These are phyloP conservation scores for western clawed frog (Xenopus tropicalis) DNA, from an alignment of 2,113 vertebrate genomes.

Conservation along the genomic window DNA sequence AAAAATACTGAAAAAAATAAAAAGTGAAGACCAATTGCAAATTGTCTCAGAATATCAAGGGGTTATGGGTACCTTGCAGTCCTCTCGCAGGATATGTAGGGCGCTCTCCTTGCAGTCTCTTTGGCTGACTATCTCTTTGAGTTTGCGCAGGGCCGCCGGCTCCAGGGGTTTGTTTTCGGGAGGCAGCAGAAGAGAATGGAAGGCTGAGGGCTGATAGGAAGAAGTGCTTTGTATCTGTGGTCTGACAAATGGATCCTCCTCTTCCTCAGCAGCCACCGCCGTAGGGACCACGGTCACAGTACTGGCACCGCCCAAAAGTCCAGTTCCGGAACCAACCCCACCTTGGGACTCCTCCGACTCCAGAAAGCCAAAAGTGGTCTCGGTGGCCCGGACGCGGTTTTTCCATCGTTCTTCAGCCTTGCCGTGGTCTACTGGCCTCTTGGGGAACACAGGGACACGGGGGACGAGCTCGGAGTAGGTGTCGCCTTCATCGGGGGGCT, in stretches of 20 bases:
- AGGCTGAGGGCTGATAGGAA: slow-evolving; percentile 62
- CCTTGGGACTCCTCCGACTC: slow-evolving; percentile 48
- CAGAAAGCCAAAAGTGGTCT: slow-evolving; percentile 75
- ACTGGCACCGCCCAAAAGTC: background rate
- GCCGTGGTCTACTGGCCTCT: slow-evolving; percentile 67
- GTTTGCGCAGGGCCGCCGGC: slow-evolving; percentile 57
- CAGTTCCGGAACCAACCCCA: background rate
- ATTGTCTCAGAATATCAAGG: no score
- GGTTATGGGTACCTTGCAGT: slow-evolving; percentile 71
- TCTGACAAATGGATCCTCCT: slow-evolving; percentile 55
- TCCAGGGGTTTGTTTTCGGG: slow-evolving; percentile 79
- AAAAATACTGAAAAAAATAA: no score
- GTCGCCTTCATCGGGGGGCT: slow-evolving; percentile 36
- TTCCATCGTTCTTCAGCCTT: slow-evolving; percentile 71
- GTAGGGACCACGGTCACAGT: slow-evolving; percentile 11
- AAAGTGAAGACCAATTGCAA: no score
- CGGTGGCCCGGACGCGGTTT: slow-evolving; percentile 69
- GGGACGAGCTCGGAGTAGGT: slow-evolving; percentile 72
- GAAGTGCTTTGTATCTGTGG: slow-evolving; percentile 67
- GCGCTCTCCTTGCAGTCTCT: slow-evolving; percentile 63
- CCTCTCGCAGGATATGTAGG: slow-evolving; percentile 75
- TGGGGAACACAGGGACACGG: slow-evolving; percentile 48
- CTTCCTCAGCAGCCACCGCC: slow-evolving; percentile 24
- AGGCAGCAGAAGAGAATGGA: slow-evolving; percentile 70
- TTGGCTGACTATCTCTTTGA: slow-evolving; percentile 71